These are phyloP conservation scores for Eumaeus atala DNA, from an alignment of 1,140 invertebrate species.

Conservation along the genomic window DNA sequence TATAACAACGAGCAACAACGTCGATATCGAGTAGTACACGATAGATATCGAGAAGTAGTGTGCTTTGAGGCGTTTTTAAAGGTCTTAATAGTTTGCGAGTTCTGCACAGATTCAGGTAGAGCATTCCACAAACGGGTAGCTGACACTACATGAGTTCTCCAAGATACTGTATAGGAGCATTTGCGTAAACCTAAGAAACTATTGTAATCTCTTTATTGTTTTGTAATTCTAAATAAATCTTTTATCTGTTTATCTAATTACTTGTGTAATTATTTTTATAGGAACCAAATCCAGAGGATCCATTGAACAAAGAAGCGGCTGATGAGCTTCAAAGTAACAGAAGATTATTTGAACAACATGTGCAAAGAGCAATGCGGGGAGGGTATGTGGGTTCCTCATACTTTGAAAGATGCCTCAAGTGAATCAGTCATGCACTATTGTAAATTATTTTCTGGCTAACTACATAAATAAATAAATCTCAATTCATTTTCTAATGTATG, in stretches of 20 bases:
- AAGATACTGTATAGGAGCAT: too few relatives aligned
- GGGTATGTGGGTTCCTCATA: slow-evolving; percentile 94
- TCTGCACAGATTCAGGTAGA: too few relatives aligned
- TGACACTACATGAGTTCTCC: too few relatives aligned
- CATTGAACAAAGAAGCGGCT: slow-evolving; percentile 98
- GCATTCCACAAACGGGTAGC: too few relatives aligned
- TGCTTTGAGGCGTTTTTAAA: too few relatives aligned
- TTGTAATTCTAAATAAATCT: neutral
- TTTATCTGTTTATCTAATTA: too few relatives aligned
- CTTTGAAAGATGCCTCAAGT: slow-evolving; percentile 97
- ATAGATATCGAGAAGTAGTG: too few relatives aligned
- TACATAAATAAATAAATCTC: slow-evolving; percentile 69
- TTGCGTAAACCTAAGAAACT: too few relatives aligned
- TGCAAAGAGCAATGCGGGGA: slow-evolving; percentile 95
- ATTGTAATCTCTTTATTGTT: neutral
- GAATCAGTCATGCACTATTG: slow-evolving; percentile 65
- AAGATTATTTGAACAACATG: slow-evolving; percentile 96
- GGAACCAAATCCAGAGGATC: slow-evolving; percentile 99
- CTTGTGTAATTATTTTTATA: slow-evolving; percentile 51
- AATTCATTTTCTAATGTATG: slow-evolving; percentile 40
- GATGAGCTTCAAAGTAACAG: slow-evolving; percentile 96
- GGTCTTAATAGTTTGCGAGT: too few relatives aligned
- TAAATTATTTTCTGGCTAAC: slow-evolving; percentile 48
- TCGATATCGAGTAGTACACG: too few relatives aligned
- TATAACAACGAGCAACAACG: too few relatives aligned